Evolutionary conservation across 2,888 invertebrate genomes (phyloP), one percentile per base, ranked within the genome.

Genomic region (Mythimna ferrago): DNA sequence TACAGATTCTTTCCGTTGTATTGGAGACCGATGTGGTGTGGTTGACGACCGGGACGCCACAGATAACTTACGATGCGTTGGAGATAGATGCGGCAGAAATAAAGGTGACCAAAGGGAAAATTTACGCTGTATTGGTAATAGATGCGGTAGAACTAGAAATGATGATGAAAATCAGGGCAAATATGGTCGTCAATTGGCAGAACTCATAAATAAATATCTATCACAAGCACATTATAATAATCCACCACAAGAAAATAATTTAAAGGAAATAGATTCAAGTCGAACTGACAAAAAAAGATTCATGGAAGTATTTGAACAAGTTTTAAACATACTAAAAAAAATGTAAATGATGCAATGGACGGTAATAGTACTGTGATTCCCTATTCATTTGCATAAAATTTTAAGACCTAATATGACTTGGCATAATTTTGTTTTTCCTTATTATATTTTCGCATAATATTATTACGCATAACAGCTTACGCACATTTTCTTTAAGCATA

Each of bases 81-180:
- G 72, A 14, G 41, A 72, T 10, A 56, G 62, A 21, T 81, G 82
- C 14, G 11, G 44, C 4, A 68, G 61, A 35, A 70, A 62, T 4
- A 68, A 38, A 35, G 62, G 26, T 60, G 32, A 53, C 26, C n/a
- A 38, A 1, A 53, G 44, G n/a, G 54, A 54, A 1, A 38, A 71
- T 38, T 32, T 76, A 32, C 65, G 54, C 16, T 76, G 76, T 51
- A 19, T 32, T 38, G 76, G 70, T 11, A 41, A 76, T 48, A 53
- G 44, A 64, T 79, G 78, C 35, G 54, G n/a, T 16, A 65, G 54
- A 48, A 56, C 26, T 41, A 54, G 62, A 66, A 16, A 32, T 58
- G 48, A 54, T 63, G 26, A 41, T 63, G 53, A 26, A 57, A 38
- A 53, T 53, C 38, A 38, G 9, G 26, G 44, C 19, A 51, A 14